Conservation (phyloP, 2,888 invertebrate species). For the Scrobipalpa costella region DNA sequence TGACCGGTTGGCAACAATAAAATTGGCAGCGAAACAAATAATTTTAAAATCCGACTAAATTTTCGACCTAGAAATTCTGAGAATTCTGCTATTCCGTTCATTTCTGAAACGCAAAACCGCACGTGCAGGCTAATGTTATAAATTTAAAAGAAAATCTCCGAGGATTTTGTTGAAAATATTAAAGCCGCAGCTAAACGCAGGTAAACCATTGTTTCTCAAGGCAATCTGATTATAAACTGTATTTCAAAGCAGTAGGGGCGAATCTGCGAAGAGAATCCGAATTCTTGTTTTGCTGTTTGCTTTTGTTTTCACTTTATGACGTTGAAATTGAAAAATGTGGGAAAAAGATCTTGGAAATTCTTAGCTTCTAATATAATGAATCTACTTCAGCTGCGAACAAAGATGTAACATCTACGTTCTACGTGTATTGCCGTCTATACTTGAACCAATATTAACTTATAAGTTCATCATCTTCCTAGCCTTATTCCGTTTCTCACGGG, state of each 20-base stretch:
- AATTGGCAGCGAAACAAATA: too few relatives aligned
- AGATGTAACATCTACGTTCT: not conserved
- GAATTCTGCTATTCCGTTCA: not conserved
- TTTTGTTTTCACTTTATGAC: conserved; percentile 17
- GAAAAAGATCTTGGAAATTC: not conserved
- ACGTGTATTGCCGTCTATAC: not conserved
- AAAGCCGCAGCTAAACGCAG: conserved; percentile 30
- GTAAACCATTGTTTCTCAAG: conserved; percentile 30
- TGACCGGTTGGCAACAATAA: too few relatives aligned
- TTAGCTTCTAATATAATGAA: conserved; percentile 5
- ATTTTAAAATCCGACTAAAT: not conserved
- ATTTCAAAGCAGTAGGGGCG: not conserved
- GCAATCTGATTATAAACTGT: not conserved
- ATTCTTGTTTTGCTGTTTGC: conserved; percentile 17
- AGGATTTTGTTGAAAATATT: conserved; percentile 32
- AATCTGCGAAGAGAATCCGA: not conserved
- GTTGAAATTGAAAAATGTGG: conserved; percentile 10
- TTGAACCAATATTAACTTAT: too few relatives aligned
- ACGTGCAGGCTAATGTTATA: not conserved
- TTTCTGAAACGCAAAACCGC: not conserved
- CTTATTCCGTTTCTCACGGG: too few relatives aligned
- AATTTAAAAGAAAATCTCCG: conserved; percentile 23
- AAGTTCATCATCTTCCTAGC: too few relatives aligned
- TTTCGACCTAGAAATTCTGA: not conserved
- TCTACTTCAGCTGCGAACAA: conserved; percentile 1